Evolutionary conservation across 2,888 invertebrate species (phyloP), one percentile per base, ranked within the genome.

Genomic region (Helleia helle): DNA sequence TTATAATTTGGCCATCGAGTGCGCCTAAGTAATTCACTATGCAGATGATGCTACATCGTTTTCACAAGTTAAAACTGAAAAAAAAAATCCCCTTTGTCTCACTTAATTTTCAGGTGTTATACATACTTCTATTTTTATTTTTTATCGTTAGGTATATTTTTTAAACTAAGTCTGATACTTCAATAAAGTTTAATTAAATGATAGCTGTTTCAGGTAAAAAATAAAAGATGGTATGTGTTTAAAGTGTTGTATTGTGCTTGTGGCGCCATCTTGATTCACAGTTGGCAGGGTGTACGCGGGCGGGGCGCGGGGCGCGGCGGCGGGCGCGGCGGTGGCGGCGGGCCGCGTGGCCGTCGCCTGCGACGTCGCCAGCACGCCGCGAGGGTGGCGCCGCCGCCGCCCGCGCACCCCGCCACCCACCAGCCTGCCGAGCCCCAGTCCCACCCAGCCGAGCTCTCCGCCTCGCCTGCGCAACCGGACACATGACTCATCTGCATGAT

Each of bases 231-330:
- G 9, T n/a, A 37, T 71, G 71, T 58, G 54, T 24, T 65, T 65
- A 75, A 73, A 76, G 63, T 75, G 74, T 62, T 76, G 75, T 79
- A 79, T 56, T 63, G 63, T 58, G 31, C 31, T 15, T 31, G 31
- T 56, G 43, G 28, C 81, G 79, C 83, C n/a, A n/a, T n/a, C 64
- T 83, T 83, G 55, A 77, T 73, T 71, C 18, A 80, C 75, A 43
- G 65, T 66, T 1, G 64, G 66, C 40, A 57, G 55, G 47, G 68
- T 71, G 50, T 69, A 74, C 27, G 48, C 70, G 68, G 43, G 75
- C 71, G 54, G 74, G 81, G 62, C 73, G 69, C 27, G 56, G 77
- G 63, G 62, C 71, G 72, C 58, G 79, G 75, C 52, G 69, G 81
- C 56, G 66, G 76, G 54, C 68, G 86, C 62, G 50, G 53, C 11